A percentile compares a stretch with the other conserved stretches of the same genome.
Evolutionary conservation across 1,140 invertebrate genomes (phyloP).

Genomic region (Anoplolepis gracilipes): DNA sequence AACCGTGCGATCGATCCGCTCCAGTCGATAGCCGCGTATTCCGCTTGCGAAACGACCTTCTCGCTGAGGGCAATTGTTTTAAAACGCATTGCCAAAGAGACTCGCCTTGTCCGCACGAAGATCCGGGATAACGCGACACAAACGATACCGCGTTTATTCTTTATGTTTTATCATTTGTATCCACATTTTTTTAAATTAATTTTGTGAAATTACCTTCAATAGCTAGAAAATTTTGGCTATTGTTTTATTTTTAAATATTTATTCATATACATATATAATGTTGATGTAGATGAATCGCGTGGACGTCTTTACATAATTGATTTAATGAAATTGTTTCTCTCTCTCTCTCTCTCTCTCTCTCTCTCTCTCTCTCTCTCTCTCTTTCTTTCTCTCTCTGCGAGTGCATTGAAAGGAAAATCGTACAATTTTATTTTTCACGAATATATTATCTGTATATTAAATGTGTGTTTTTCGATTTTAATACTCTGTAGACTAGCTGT

Average conservation of each 20-base stretch:
- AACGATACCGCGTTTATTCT: constrained; percentile 21
- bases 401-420: background rate
- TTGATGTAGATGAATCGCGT: background rate
- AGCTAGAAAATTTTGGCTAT: background rate
- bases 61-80: constrained; percentile 57
- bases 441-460: background rate
- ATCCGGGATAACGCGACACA: constrained; percentile 27
- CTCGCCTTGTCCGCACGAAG: constrained; percentile 24
- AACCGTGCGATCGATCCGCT: constrained; percentile 66
- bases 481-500: constrained; percentile 65
- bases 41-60: constrained; percentile 60
- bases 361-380: no score
- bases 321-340: background rate
- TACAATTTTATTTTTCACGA: constrained; percentile 3
- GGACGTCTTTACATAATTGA: background rate
- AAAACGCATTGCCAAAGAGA: constrained; percentile 33
- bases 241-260: constrained; percentile 41
- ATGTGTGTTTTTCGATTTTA: constrained; percentile 70
- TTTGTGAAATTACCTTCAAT: background rate
- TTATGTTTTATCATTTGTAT: background rate
- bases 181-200: background rate
- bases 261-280: background rate
- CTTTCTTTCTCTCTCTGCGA: no score
- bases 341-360: no score
- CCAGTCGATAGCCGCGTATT: constrained; percentile 62